Base-by-base conservation (phyloP, 37 sponge, comb jelly and placozoan species). In the Beroe forskalii region DNA sequence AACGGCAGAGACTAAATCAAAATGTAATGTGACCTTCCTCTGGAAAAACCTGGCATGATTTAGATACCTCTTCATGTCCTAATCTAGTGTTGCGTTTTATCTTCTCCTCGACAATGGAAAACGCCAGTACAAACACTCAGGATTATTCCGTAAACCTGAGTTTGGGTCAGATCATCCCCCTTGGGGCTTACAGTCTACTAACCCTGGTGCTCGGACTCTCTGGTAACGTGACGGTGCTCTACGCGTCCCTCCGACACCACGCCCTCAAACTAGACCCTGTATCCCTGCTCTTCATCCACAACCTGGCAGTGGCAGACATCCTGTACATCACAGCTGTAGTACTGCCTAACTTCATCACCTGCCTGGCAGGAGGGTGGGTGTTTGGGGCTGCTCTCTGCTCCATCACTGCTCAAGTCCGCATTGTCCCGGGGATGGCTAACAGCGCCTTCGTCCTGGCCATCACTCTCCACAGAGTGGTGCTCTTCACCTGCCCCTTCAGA, bases 281-380 rank as follows among this genome's bases (percentile, higher is more conserved):
- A 19, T 72, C 75, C 39, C 75, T 72, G 39, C 12, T 72, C 14
- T 72, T 72, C 39, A 39, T 72, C 39, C 31, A 37, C 2, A 72
- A 72, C 30, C 39, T 72, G 14, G 75, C 75, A 3, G 40, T 30
- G 39, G 75, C 75, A 36, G 75, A 72, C 40, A 72, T 72, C 40
- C 35, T 72, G 39, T 72, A 72, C 39, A 37, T 39, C 8, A 37
- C 35, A 19, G 31, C 35, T 33, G 20, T 39, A 38, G 30, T 72
- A 38, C 14, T 72, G 8, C 75, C 75, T 30, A 72, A 37, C 40
- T 72, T 72, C 40, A 37, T 72, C 3, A 37, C 75, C 75, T 72
- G 14, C 40, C 14, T 39, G 12, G 37, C 75, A 4, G 3, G 75
- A 33, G 30, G 40, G 14, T 72, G 75, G 75, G 75, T 72, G 6